Percentiles rank a stretch among this genome's conserved stretches.
Evolutionary conservation across 2,888 invertebrate genomes (phyloP).

Genomic region (Megastigmus dorsalis): DNA sequence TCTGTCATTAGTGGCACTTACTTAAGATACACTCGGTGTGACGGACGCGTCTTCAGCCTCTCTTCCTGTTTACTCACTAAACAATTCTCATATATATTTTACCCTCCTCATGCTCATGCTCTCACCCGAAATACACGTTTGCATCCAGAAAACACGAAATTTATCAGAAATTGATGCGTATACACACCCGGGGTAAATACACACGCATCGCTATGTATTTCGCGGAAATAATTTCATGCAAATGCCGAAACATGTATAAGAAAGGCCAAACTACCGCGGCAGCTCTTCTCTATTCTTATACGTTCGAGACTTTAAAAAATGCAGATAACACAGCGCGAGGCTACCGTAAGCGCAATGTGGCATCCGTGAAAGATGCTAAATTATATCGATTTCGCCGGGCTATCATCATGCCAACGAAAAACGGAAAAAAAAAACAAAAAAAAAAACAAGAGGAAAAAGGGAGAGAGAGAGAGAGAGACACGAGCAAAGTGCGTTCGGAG

Average conservation of each 20-base stretch:
- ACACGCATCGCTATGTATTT: too few relatives aligned
- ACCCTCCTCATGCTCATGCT: too few relatives aligned
- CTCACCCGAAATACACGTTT: too few relatives aligned
- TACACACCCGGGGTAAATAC: too few relatives aligned
- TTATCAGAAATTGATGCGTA: too few relatives aligned
- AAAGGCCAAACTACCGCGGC: neutral
- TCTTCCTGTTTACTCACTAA: neutral
- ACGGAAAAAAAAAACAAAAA: conserved; percentile 6
- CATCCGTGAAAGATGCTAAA: conserved; percentile 27
- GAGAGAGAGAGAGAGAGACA: too few relatives aligned
- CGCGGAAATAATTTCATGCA: conserved; percentile 24
- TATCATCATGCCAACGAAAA: conserved; percentile 24
- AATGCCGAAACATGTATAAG: neutral
- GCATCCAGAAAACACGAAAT: too few relatives aligned
- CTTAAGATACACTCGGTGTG: conserved; percentile 24
- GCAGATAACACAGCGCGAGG: conserved; percentile 20
- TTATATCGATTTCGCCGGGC: conserved; percentile 37
- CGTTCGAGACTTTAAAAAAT: conserved; percentile 25
- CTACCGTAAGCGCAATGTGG: neutral
- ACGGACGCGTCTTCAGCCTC: neutral
- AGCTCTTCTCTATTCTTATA: conserved; percentile 2
- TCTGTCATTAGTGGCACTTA: conserved; percentile 21
- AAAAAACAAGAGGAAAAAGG: too few relatives aligned
- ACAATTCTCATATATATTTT: too few relatives aligned
- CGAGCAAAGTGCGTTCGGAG: too few relatives aligned